Percentiles rank a stretch among this genome's conserved stretches.
phyloP scores from a whole-genome alignment of 1,140 invertebrate species.

The Drosophila ercepeae region DNA sequence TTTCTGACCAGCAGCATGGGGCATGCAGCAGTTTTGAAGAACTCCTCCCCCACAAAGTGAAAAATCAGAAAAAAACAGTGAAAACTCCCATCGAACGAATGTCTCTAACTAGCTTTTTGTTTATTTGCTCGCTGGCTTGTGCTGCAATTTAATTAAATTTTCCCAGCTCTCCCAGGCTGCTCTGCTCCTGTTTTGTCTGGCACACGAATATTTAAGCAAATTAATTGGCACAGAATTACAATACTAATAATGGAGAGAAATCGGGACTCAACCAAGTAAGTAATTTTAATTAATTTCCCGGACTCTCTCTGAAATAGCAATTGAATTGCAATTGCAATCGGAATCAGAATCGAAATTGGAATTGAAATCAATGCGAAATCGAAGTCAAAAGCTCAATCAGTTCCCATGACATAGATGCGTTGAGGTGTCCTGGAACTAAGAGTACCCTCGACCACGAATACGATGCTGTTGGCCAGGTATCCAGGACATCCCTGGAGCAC shows the following conservation, averaged over 20 bases:
- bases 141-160: conserved; percentile 70
- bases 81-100: not conserved
- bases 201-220: conserved; percentile 54
- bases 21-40: conserved; percentile 22
- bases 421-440: too few relatives aligned
- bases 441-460: too few relatives aligned
- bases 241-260: conserved; percentile 35
- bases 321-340: too few relatives aligned
- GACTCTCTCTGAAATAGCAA: not conserved
- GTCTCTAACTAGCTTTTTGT: conserved; percentile 22
- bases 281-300: conserved; percentile 71
- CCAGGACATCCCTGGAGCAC: not conserved
- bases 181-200: conserved; percentile 48
- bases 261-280: conserved; percentile 37
- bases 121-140: conserved; percentile 28
- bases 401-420: conserved; percentile 1
- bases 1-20: conserved; percentile 4
- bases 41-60: conserved; percentile 20
- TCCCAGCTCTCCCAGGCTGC: too few relatives aligned
- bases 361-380: conserved; percentile 63
- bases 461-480: too few relatives aligned
- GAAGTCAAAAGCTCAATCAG: conserved; percentile 45
- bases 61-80: not conserved
- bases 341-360: conserved; percentile 47
- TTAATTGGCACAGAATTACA: conserved; percentile 39